Evolutionary conservation across 1,140 invertebrate genomes (phyloP).

Genomic region (Aradophagus sp.): DNA sequence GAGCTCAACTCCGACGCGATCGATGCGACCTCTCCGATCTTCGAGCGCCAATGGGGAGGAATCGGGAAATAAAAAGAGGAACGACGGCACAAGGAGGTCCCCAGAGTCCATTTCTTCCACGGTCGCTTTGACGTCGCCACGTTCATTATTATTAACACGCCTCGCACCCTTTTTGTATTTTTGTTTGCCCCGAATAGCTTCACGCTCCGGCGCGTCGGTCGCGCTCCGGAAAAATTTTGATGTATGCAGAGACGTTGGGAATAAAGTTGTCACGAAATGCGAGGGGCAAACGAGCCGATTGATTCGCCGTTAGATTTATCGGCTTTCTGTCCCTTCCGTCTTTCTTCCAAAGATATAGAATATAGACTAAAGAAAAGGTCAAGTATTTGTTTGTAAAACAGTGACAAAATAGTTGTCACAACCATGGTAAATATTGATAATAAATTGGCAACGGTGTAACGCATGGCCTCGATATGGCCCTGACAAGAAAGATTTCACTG

Average conservation of each 20-base stretch:
- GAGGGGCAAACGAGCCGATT: too few relatives aligned
- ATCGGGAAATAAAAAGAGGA: conserved; percentile 18
- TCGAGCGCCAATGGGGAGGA: conserved; percentile 10
- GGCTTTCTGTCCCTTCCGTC: too few relatives aligned
- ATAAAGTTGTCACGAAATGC: too few relatives aligned
- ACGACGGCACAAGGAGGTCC: conserved; percentile 16
- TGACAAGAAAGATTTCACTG: too few relatives aligned
- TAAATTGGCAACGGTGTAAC: too few relatives aligned
- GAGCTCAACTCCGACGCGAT: conserved; percentile 25
- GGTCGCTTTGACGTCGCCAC: conserved; percentile 39
- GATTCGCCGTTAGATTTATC: too few relatives aligned
- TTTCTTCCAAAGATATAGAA: too few relatives aligned
- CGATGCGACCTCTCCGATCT: conserved; percentile 30
- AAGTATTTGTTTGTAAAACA: too few relatives aligned
- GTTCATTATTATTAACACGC: conserved; percentile 44
- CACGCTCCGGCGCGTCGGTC: conserved; percentile 23
- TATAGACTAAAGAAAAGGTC: too few relatives aligned
- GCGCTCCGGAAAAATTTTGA: conserved; percentile 18
- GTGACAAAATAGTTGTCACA: too few relatives aligned
- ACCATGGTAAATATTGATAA: too few relatives aligned
- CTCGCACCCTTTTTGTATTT: conserved; percentile 44
- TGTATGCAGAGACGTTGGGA: conserved; percentile 24
- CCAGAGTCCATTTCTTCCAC: conserved; percentile 41
- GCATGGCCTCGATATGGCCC: too few relatives aligned
- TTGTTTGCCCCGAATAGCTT: conserved; percentile 32